phyloP scores from a whole-genome alignment of 2,113 vertebrate genomes.

The Elgaria multicarinata region DNA sequence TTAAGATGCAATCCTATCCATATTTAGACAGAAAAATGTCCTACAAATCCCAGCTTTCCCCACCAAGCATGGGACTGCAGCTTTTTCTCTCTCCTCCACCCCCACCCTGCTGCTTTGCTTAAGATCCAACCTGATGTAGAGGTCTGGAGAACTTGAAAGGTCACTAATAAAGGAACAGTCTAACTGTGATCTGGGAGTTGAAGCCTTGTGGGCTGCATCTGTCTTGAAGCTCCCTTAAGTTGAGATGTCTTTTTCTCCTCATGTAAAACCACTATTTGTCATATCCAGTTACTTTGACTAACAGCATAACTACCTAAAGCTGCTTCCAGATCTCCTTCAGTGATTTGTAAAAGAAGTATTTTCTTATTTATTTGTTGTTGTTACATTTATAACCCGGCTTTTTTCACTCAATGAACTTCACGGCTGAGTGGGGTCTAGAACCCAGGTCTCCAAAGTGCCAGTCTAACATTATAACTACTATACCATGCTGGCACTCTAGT shows the following conservation, averaged over 20 bases:
- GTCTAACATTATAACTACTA: too few species aligned
- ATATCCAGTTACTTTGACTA: background rate
- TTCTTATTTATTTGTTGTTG: too few species aligned
- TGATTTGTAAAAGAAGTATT: too few species aligned
- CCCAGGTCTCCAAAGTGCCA: too few species aligned
- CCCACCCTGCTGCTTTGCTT: background rate
- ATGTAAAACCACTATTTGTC: background rate
- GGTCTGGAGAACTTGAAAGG: background rate
- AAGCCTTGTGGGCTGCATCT: background rate
- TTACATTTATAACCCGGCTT: too few species aligned
- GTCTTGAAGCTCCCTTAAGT: background rate
- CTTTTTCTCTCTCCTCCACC: too few species aligned
- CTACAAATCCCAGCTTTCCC: too few species aligned
- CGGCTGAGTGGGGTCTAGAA: too few species aligned
- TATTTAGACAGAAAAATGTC: too few species aligned
- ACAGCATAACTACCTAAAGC: background rate
- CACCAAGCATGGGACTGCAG: too few species aligned
- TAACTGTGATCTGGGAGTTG: background rate
- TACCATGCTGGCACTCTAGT: background rate
- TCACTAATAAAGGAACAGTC: background rate
- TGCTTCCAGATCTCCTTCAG: background rate
- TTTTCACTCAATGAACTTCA: too few species aligned
- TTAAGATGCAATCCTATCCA: too few species aligned
- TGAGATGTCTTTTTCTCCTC: background rate
- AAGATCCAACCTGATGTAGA: background rate